These are phyloP conservation scores for Dasyornis broadbenti DNA, from an alignment of 2,113 vertebrate species.

Conservation along the genomic window DNA sequence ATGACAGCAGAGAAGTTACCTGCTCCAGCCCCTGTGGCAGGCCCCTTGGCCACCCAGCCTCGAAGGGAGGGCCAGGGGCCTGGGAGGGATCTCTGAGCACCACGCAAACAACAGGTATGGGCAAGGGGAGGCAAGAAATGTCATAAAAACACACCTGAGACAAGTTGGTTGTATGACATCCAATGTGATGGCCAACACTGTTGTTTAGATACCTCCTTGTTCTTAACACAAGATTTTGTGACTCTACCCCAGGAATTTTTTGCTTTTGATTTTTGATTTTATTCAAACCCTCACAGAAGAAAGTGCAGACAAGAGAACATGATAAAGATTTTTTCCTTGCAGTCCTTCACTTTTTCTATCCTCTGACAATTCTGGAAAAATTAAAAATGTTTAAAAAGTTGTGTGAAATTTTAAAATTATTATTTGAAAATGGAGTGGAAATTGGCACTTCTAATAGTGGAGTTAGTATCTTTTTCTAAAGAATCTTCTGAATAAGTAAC, in stretches of 20 bases:
- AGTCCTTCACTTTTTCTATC: neutral
- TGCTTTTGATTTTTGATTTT: neutral
- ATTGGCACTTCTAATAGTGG: neutral
- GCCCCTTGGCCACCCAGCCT: neutral
- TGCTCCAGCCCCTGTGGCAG: neutral
- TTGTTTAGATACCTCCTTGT: neutral
- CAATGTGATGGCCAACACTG: accelerated
- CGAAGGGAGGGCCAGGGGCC: neutral
- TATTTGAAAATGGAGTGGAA: neutral
- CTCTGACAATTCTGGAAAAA: neutral
- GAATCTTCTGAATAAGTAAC: neutral
- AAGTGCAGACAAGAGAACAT: neutral
- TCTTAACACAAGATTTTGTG: neutral
- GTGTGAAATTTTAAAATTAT: neutral
- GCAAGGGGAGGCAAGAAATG: neutral
- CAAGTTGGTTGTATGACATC: neutral
- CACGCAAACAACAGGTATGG: neutral
- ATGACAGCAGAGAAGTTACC: neutral
- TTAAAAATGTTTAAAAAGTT: neutral
- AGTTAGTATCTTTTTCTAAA: neutral
- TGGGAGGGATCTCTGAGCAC: neutral
- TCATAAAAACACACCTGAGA: neutral
- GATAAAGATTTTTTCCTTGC: neutral
- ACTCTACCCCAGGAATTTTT: neutral
- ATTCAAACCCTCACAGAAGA: neutral